phyloP scores from a whole-genome alignment of 2,888 invertebrate genomes.

The Philereme vetulata region DNA sequence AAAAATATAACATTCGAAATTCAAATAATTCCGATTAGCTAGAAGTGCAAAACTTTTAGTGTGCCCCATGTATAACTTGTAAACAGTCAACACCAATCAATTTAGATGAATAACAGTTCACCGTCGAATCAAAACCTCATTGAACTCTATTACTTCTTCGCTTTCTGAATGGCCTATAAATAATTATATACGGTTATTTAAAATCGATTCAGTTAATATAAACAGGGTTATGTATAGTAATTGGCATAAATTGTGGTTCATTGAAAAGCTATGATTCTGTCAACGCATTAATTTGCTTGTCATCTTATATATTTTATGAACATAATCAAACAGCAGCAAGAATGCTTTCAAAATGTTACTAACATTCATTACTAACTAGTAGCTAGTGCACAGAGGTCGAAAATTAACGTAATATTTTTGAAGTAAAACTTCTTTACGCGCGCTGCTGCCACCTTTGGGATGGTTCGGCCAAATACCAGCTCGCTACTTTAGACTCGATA shows the following conservation, averaged over 20 bases:
- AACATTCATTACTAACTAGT: no score
- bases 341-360: background rate
- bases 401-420: no score
- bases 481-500: no score
- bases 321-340: background rate
- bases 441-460: no score
- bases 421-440: no score
- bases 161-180: slow-evolving; percentile 21
- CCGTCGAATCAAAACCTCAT: slow-evolving; percentile 10
- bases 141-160: slow-evolving; percentile 12
- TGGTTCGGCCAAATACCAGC: no score
- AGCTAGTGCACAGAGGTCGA: no score
- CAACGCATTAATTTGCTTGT: background rate
- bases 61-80: no score
- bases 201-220: slow-evolving; percentile 43
- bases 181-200: slow-evolving; percentile 45
- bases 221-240: slow-evolving; percentile 23
- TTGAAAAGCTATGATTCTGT: slow-evolving; percentile 14
- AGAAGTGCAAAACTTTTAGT: no score
- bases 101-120: slow-evolving; percentile 15
- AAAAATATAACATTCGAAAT: no score
- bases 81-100: slow-evolving; percentile 4
- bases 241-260: slow-evolving; percentile 19
- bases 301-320: background rate
- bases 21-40: no score